These are phyloP conservation scores for Nomada fabriciana DNA, from an alignment of 2,888 invertebrate genomes.

Conservation along the genomic window DNA sequence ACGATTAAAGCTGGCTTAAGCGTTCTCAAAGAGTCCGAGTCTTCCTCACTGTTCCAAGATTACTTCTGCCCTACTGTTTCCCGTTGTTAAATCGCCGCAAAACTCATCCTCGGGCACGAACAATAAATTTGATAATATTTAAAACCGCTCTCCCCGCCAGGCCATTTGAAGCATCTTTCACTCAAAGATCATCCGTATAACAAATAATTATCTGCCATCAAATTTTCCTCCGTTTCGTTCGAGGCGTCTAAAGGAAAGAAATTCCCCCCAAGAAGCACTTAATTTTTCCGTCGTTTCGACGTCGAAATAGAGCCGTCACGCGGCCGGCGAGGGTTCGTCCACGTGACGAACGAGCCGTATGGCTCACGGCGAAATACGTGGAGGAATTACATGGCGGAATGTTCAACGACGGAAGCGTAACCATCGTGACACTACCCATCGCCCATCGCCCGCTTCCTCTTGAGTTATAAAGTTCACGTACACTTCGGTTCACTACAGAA, in stretches of 20 bases:
- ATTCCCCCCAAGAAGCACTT: neutral
- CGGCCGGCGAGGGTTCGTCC: slow-evolving; percentile 30
- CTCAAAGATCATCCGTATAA: no score
- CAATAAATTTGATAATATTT: neutral
- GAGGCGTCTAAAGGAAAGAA: neutral
- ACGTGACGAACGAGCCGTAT: slow-evolving; percentile 47
- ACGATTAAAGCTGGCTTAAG: slow-evolving; percentile 63
- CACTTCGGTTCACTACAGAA: neutral
- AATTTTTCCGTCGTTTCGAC: slow-evolving; percentile 4
- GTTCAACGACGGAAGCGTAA: slow-evolving; percentile 47
- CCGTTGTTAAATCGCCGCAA: neutral
- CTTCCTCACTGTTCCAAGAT: slow-evolving; percentile 21
- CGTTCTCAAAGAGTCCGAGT: slow-evolving; percentile 35
- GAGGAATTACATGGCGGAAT: slow-evolving; percentile 56
- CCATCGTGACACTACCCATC: slow-evolving; percentile 10
- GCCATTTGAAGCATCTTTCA: no score
- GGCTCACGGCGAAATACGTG: slow-evolving; percentile 49
- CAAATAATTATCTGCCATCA: no score
- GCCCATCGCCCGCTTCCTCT: slow-evolving; percentile 35
- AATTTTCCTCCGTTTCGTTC: no score
- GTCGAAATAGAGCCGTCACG: slow-evolving; percentile 40
- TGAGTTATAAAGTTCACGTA: slow-evolving; percentile 65
- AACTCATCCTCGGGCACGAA: neutral
- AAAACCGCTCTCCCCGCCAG: no score
- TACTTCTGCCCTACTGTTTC: slow-evolving; percentile 10